These are phyloP conservation scores for Passer montanus DNA, from an alignment of 2,113 vertebrate species.

Conservation along the genomic window DNA sequence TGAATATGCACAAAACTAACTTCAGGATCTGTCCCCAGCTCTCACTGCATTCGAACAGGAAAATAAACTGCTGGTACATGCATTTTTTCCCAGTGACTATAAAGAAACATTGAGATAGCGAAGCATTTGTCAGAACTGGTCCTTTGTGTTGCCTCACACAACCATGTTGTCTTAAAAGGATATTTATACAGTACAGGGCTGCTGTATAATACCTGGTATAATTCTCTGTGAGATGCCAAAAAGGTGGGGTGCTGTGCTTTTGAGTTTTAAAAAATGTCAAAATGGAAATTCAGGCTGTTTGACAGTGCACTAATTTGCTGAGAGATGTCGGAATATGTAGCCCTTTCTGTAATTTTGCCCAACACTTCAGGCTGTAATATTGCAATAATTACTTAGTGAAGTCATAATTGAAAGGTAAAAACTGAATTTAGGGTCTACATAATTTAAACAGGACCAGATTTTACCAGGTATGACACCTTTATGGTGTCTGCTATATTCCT, in stretches of 20 bases:
- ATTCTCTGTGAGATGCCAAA: neutral
- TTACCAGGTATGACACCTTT: conserved; percentile 58
- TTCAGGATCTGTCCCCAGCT: neutral
- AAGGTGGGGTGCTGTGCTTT: neutral
- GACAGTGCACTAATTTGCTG: conserved; percentile 45
- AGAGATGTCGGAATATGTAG: neutral
- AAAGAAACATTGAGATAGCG: neutral
- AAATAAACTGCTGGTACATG: neutral
- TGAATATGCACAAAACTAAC: neutral
- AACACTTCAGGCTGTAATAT: conserved; percentile 37
- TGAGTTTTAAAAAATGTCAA: conserved; percentile 58
- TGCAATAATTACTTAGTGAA: conserved; percentile 62
- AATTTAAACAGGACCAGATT: conserved; percentile 50
- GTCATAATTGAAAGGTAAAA: conserved; percentile 60
- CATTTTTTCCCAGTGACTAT: neutral
- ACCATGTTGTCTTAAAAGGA: neutral
- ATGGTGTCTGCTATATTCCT: conserved; percentile 21
- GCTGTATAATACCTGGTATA: conserved; percentile 13
- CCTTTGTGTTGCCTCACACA: conserved; percentile 14
- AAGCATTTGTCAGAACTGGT: conserved; percentile 22
- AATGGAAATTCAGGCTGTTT: conserved; percentile 50
- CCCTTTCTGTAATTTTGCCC: conserved; percentile 45
- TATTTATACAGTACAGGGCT: conserved; percentile 16
- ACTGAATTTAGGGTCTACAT: conserved; percentile 20
- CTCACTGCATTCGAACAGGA: neutral